Conservation (phyloP, 2,888 invertebrate species). For the Auanema freiburgensis region DNA sequence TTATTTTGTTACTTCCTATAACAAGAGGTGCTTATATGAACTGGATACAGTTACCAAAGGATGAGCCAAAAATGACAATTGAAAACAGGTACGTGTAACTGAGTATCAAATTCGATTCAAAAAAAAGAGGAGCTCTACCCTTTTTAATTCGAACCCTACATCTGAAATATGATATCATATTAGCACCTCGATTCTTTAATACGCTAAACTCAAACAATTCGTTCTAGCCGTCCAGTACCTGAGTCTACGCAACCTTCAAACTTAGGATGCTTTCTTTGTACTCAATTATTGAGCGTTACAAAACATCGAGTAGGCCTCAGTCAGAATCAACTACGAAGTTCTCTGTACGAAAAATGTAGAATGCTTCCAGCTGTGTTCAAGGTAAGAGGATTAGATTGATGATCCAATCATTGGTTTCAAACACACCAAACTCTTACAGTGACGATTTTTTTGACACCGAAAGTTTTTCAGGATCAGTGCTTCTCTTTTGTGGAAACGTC, state of each 20-base stretch:
- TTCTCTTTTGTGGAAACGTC: conserved; percentile 52
- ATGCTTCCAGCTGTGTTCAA: conserved; percentile 44
- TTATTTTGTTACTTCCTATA: too few relatives aligned
- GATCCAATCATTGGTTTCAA: neutral
- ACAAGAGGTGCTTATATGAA: too few relatives aligned
- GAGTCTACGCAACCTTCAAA: conserved; percentile 28
- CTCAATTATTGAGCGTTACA: conserved; percentile 52
- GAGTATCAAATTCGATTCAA: too few relatives aligned
- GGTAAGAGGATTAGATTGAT: conserved; percentile 23
- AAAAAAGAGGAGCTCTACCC: too few relatives aligned
- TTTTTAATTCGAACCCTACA: too few relatives aligned
- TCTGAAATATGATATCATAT: too few relatives aligned
- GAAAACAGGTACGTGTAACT: too few relatives aligned
- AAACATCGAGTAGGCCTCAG: conserved; percentile 51
- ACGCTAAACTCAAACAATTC: too few relatives aligned
- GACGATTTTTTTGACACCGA: neutral
- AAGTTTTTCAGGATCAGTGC: conserved; percentile 49
- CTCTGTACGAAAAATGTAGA: conserved; percentile 50
- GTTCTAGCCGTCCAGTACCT: too few relatives aligned
- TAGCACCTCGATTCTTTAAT: too few relatives aligned
- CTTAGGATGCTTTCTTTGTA: conserved; percentile 55
- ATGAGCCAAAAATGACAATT: too few relatives aligned
- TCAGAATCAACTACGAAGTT: conserved; percentile 46
- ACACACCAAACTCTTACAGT: neutral
- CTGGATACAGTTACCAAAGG: too few relatives aligned